Base-by-base conservation (phyloP, 2,888 invertebrate species). In the Tineola bisselliella region DNA sequence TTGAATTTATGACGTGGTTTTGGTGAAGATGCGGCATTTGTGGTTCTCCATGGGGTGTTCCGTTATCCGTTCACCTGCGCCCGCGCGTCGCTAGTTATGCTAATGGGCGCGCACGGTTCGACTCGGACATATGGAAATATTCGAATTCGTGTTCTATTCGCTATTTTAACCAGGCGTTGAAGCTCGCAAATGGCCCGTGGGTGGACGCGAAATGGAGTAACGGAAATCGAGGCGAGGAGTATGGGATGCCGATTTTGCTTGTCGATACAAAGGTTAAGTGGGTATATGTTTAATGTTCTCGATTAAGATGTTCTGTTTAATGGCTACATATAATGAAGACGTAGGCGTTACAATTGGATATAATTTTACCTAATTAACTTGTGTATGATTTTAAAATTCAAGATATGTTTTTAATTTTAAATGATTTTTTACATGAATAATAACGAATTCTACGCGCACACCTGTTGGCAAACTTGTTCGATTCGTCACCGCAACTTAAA, bases 61-160 rank as follows among this genome's bases (percentile, higher is more conserved):
- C 86, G 86, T 87, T 84, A 84, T 72, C 66, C 77, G 80, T 74
- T 84, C 84, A 84, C 81, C 83, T 84, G 83, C 78, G 83, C 77
- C 72, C 74, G 81, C 79, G 79, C 82, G 77, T 83, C 82, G 81
- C 80, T 81, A 79, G 84, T 83, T 84, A 84, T 84, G 84, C 79
- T 83, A 84, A 86, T 83, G 73, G 78, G 68, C 72, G 70, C 76
- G 72, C 71, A 75, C 76, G 70, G 71, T 68, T 72, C n/a, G 44
- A 60, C 31, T 60, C 48, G 59, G 62, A 68, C 63, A 68, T 69
- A 70, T 72, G 69, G 70, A 69, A 69, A 73, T 69, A 69, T 68
- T 71, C 60, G 13, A 60, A 60, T 60, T 60, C 60, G 60, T 60
- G 60, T 44, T 44, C 67, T 67, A 67, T 64, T 68, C 65, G 66